A percentile compares a stretch with the other conserved stretches of the same genome.
Evolutionary conservation across 2,888 invertebrate genomes (phyloP).

Genomic region (Callyntrura sp.): DNA sequence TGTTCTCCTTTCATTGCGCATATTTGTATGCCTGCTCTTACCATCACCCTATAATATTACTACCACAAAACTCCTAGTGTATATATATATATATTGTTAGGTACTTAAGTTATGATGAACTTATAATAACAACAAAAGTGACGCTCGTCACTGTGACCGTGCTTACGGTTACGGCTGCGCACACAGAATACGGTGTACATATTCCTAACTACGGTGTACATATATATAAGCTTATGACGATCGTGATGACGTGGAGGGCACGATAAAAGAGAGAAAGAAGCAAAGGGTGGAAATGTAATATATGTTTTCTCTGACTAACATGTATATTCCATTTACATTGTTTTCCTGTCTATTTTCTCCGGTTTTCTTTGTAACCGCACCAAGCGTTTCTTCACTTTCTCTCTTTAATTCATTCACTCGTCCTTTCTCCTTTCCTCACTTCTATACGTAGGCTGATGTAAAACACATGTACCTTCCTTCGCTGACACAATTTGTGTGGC

Average conservation of each 20-base stretch:
- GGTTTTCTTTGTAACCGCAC: slow-evolving; percentile 25
- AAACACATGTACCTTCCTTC: slow-evolving; percentile 64
- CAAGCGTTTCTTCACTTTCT: slow-evolving; percentile 32
- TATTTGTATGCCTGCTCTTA: slow-evolving; percentile 25
- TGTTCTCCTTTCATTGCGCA: slow-evolving; percentile 21
- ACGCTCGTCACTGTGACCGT: too few species aligned
- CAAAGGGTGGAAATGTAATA: slow-evolving; percentile 30
- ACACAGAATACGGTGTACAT: too few species aligned
- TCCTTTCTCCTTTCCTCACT: neutral
- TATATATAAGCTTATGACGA: neutral
- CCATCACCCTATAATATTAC: neutral
- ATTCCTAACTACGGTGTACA: too few species aligned
- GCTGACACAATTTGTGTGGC: slow-evolving; percentile 60
- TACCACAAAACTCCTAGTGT: too few species aligned
- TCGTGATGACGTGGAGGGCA: slow-evolving; percentile 1
- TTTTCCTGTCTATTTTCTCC: slow-evolving; percentile 49
- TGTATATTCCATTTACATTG: slow-evolving; percentile 54
- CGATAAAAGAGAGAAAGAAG: slow-evolving; percentile 30
- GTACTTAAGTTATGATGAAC: too few species aligned
- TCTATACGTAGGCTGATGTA: slow-evolving; percentile 47
- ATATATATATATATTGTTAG: too few species aligned
- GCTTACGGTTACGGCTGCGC: too few species aligned
- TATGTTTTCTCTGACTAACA: slow-evolving; percentile 45
- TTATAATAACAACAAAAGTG: too few species aligned
- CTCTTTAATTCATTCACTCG: slow-evolving; percentile 36